These are phyloP conservation scores for Nesidiocoris tenuis DNA, from an alignment of 2,888 invertebrate genomes.

Conservation along the genomic window DNA sequence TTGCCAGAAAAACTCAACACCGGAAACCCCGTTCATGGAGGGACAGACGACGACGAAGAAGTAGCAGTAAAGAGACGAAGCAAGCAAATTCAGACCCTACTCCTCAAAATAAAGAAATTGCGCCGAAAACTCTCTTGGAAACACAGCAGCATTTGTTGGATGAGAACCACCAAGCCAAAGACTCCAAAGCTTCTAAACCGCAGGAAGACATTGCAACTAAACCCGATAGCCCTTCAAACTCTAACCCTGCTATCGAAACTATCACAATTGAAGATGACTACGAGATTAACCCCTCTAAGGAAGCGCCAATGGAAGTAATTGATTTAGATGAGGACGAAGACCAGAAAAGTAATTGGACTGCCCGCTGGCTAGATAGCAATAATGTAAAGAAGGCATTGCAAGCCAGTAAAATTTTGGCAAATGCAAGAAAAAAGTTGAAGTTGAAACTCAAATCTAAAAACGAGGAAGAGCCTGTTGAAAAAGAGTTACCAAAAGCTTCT, in stretches of 20 bases:
- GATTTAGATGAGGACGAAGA: constrained; percentile 45
- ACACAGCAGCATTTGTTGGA: too few species aligned
- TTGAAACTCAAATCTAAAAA: constrained; percentile 16
- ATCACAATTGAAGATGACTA: constrained; percentile 14
- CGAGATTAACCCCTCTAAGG: not conserved
- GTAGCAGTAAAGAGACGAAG: too few species aligned
- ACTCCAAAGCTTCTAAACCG: too few species aligned
- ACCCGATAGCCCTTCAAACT: not conserved
- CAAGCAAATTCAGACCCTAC: too few species aligned
- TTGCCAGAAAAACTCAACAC: too few species aligned
- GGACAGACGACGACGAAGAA: too few species aligned
- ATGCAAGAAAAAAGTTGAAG: constrained; percentile 50
- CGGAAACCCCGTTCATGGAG: too few species aligned
- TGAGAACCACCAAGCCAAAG: too few species aligned
- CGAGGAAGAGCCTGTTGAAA: not conserved
- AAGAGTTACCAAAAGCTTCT: not conserved
- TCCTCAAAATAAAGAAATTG: too few species aligned
- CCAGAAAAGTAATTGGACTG: constrained; percentile 43
- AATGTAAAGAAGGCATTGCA: constrained; percentile 51
- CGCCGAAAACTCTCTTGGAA: too few species aligned
- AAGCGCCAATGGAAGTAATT: constrained; percentile 12
- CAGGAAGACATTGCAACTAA: too few species aligned
- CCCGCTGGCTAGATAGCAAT: constrained; percentile 50
- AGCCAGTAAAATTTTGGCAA: constrained; percentile 51
- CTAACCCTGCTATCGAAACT: not conserved